Percentiles rank a stretch among this genome's conserved stretches.
Evolutionary conservation across 2,113 vertebrate species (phyloP).

Genomic region (Lutjanus erythropterus): DNA sequence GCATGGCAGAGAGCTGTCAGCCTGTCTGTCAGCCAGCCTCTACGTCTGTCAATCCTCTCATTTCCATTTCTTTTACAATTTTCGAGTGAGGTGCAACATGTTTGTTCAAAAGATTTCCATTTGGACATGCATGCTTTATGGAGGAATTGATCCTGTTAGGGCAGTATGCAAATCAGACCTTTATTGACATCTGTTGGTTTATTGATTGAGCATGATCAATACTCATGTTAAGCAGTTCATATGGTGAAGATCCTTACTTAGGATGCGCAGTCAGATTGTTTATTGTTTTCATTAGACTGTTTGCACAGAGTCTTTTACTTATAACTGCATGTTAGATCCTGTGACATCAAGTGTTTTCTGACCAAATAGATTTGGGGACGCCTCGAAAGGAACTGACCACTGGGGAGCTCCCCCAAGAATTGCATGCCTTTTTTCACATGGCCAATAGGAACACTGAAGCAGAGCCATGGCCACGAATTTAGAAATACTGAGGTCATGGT

Average conservation of each 20-base stretch:
- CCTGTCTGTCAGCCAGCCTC: slow-evolving; percentile 55
- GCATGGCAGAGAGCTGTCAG: slow-evolving; percentile 60
- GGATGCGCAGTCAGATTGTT: slow-evolving; percentile 2
- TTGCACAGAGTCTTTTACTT: background rate
- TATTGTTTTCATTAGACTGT: slow-evolving; percentile 3
- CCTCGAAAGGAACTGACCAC: no score
- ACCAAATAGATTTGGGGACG: no score
- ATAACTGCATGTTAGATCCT: background rate
- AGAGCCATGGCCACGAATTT: no score
- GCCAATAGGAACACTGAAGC: no score
- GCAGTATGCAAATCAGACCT: slow-evolving; percentile 43
- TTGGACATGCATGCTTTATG: slow-evolving; percentile 9
- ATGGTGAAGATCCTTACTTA: slow-evolving; percentile 10
- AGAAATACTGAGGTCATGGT: no score
- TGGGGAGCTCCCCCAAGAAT: no score
- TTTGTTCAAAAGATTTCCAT: slow-evolving; percentile 26
- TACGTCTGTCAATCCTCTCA: slow-evolving; percentile 35
- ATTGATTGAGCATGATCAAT: slow-evolving; percentile 52
- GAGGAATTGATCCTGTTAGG: slow-evolving; percentile 21
- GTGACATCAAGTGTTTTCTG: background rate
- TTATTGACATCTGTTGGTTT: slow-evolving; percentile 27
- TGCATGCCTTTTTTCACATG: no score
- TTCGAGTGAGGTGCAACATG: background rate
- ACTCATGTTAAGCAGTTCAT: slow-evolving; percentile 11
- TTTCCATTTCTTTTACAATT: slow-evolving; percentile 18